Conservation (phyloP, 2,888 invertebrate species). For the Notodonta dromedarius region DNA sequence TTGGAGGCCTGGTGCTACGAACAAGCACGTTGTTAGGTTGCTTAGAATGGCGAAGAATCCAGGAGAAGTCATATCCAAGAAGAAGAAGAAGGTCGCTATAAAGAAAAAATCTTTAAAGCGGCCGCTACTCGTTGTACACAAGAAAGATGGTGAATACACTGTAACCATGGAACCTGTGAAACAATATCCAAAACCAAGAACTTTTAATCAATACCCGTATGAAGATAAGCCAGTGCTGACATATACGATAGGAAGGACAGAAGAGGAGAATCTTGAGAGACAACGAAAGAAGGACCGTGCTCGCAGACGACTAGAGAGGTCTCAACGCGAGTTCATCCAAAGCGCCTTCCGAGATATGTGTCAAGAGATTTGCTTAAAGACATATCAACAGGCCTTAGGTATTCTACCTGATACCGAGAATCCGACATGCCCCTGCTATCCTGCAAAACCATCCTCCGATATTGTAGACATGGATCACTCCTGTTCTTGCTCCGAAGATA, state of each 20-base stretch:
- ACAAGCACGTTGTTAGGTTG: constrained; percentile 68
- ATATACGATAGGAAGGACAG: constrained; percentile 73
- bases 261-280: constrained; percentile 70
- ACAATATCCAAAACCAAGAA: constrained; percentile 59
- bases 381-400: constrained; percentile 75
- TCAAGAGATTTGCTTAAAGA: constrained; percentile 73
- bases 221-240: constrained; percentile 71
- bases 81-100: constrained; percentile 55
- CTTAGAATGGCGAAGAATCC: constrained; percentile 71
- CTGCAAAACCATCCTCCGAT: constrained; percentile 56
- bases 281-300: constrained; percentile 65
- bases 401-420: constrained; percentile 67
- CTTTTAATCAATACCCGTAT: constrained; percentile 70
- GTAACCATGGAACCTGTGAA: constrained; percentile 79
- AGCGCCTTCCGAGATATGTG: constrained; percentile 74
- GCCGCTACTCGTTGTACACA: constrained; percentile 69
- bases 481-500: constrained; percentile 73
- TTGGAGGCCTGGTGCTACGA: constrained; percentile 77
- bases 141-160: constrained; percentile 73
- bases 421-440: constrained; percentile 67
- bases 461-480: constrained; percentile 58
- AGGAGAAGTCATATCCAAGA: constrained; percentile 60
- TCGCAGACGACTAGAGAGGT: constrained; percentile 68
- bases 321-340: constrained; percentile 70
- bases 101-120: constrained; percentile 64